Evolutionary conservation across 2,113 vertebrate genomes (phyloP).

Genomic region (Burhinus bistriatus): DNA sequence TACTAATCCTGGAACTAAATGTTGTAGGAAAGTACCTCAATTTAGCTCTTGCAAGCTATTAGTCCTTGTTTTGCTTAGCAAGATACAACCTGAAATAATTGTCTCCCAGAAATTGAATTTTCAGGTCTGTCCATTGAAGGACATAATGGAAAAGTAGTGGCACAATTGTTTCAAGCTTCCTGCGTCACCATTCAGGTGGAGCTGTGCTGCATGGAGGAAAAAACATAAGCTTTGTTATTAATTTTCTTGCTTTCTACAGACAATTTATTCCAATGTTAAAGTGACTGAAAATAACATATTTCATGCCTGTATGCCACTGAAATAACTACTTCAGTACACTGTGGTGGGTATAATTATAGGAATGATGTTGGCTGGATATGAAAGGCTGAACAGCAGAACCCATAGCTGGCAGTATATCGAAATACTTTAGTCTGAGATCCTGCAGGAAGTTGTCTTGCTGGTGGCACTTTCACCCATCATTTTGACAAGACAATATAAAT

Average conservation of each 20-base stretch:
- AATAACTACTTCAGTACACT: conserved; percentile 33
- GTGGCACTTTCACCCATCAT: not conserved
- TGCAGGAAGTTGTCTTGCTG: not conserved
- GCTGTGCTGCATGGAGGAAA: not conserved
- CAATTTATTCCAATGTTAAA: conserved; percentile 35
- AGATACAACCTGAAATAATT: not conserved
- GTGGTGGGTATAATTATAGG: conserved; percentile 35
- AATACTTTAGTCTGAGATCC: not conserved
- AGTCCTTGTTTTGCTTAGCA: not conserved
- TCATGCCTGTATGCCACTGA: conserved; percentile 29
- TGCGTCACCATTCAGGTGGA: not conserved
- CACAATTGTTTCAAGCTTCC: not conserved
- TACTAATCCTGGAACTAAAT: not conserved
- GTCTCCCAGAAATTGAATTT: not conserved
- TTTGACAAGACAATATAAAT: not conserved
- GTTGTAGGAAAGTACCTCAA: not conserved
- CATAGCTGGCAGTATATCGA: not conserved
- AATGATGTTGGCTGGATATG: not conserved
- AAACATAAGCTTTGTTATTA: conserved; percentile 47
- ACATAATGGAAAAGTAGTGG: not conserved
- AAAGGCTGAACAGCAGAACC: conserved; percentile 30
- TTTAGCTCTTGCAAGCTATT: not conserved
- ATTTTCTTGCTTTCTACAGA: conserved; percentile 15
- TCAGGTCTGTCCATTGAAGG: conserved; percentile 9
- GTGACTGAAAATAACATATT: conserved; percentile 34